Percentiles rank a stretch among this genome's conserved stretches.
phyloP scores from a whole-genome alignment of 2,888 invertebrate genomes.

The Epirrita christyi region DNA sequence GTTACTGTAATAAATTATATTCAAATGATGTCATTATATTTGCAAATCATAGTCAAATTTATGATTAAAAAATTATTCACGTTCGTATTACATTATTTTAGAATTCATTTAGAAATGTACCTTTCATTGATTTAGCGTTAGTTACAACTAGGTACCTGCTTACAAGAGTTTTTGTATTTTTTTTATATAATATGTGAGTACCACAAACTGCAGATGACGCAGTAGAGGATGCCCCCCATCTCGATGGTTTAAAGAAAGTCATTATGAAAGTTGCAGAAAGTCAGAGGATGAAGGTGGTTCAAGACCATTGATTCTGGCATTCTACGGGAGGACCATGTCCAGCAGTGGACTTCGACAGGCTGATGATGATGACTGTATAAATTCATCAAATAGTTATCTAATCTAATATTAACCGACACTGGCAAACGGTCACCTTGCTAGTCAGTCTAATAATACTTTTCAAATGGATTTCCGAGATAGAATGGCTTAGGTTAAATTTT shows the following conservation, averaged over 20 bases:
- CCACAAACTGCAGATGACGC: too few species aligned
- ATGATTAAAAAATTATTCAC: conserved; percentile 15
- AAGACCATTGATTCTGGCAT: too few species aligned
- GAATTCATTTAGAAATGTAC: neutral
- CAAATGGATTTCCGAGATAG: conserved; percentile 11
- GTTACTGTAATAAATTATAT: neutral
- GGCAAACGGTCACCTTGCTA: conserved; percentile 33
- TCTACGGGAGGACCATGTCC: too few species aligned
- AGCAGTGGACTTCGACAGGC: too few species aligned
- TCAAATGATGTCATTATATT: neutral
- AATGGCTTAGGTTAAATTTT: neutral
- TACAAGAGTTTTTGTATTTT: too few species aligned
- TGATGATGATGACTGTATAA: conserved; percentile 5
- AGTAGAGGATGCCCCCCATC: too few species aligned
- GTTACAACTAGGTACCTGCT: neutral
- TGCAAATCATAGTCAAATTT: conserved; percentile 10
- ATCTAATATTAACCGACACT: conserved; percentile 6
- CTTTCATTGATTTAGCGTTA: conserved; percentile 7
- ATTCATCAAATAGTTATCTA: conserved; percentile 18
- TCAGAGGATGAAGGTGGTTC: too few species aligned
- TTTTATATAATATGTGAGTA: too few species aligned
- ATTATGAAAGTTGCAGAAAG: too few species aligned
- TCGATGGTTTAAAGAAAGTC: too few species aligned
- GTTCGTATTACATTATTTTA: conserved; percentile 6
- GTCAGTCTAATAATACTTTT: conserved; percentile 25